Evolutionary conservation across 2,113 vertebrate species (phyloP).

Genomic region (Callorhinus ursinus): DNA sequence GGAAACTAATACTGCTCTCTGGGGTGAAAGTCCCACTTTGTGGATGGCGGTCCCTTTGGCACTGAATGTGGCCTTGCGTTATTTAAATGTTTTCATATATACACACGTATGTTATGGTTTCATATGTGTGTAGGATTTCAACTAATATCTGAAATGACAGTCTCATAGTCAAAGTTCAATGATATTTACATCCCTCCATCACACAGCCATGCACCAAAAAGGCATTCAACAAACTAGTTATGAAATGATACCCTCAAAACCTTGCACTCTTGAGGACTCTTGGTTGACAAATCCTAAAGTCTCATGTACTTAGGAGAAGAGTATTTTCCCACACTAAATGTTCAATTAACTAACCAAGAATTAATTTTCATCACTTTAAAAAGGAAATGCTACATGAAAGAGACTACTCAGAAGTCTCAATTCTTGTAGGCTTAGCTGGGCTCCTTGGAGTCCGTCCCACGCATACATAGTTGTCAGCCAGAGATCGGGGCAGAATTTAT

Average conservation of each 20-base stretch:
- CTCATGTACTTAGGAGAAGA: background rate
- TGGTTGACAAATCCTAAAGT: background rate
- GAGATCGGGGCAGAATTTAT: slow-evolving; percentile 31
- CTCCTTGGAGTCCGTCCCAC: background rate
- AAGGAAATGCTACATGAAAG: background rate
- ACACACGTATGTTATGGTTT: background rate
- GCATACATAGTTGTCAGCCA: background rate
- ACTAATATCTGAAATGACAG: background rate
- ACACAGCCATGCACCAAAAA: background rate
- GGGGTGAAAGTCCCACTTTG: background rate
- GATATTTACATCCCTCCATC: background rate
- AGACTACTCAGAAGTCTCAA: background rate
- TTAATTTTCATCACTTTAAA: slow-evolving; percentile 19
- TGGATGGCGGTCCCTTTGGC: background rate
- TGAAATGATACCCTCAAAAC: background rate
- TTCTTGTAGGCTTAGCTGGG: background rate
- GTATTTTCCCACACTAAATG: slow-evolving; percentile 2
- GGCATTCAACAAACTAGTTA: background rate
- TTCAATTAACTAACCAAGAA: background rate
- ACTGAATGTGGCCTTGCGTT: background rate
- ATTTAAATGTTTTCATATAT: background rate
- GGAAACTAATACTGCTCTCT: background rate
- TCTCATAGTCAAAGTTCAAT: background rate
- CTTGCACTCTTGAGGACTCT: background rate
- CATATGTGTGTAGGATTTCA: background rate